phyloP scores from a whole-genome alignment of 2,888 invertebrate genomes.

The Heliconius charithonia region DNA sequence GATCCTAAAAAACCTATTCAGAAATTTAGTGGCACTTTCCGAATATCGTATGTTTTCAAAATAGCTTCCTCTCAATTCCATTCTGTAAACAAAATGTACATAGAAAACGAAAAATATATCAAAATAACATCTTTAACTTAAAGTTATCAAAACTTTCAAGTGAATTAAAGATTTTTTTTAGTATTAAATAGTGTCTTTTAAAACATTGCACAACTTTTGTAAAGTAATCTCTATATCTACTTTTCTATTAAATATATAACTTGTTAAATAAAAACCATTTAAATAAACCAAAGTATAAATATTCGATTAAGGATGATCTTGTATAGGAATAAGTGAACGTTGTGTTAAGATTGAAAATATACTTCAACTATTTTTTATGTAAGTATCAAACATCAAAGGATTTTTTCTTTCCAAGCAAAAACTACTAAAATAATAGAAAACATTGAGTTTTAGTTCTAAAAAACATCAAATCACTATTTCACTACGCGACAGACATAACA shows the following conservation, averaged over 20 bases:
- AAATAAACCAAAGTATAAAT: too few relatives aligned
- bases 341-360: too few relatives aligned
- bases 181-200: too few relatives aligned
- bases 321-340: neutral
- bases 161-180: too few relatives aligned
- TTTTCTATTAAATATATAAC: too few relatives aligned
- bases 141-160: neutral
- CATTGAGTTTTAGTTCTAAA: constrained; percentile 11
- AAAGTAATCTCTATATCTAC: too few relatives aligned
- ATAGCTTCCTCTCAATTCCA: neutral
- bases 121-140: neutral
- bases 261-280: too few relatives aligned
- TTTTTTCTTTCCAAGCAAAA: neutral
- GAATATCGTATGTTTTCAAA: constrained; percentile 18
- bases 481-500: constrained; percentile 52
- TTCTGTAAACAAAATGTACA: neutral
- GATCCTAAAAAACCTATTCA: constrained; percentile 47
- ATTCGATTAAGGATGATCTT: neutral
- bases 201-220: too few relatives aligned
- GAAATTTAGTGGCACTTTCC: constrained; percentile 33
- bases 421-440: constrained; percentile 24
- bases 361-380: too few relatives aligned
- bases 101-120: neutral
- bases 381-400: neutral
- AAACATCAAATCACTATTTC: constrained; percentile 43